Evolutionary conservation across 2,888 invertebrate genomes (phyloP), one percentile per base, ranked within the genome.

Genomic region (Rhagophthalmus giganteus): DNA sequence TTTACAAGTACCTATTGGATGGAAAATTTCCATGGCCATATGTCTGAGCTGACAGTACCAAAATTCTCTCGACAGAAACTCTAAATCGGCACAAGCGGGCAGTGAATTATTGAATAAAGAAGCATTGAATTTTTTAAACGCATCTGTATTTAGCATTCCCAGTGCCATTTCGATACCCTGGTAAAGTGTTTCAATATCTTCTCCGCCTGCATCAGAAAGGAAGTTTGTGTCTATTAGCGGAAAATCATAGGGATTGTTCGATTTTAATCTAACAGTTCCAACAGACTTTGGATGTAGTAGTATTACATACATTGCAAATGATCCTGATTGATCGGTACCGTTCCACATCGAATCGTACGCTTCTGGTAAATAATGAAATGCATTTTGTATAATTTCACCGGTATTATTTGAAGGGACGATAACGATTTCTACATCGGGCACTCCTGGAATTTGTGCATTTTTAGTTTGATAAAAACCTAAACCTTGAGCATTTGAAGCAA

Each of bases 201-300:
- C 59, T 61, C 90, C 89, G 11, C 59, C 39, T 1, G 58, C 48
- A 37, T 60, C 78, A 1, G 76, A 75, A 34, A 87, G 76, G 62
- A 87, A 87, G 65, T 85, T 85, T 0, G 86, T 80, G 58, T 87
- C 77, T 45, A 88, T 82, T 10, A 80, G 62, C 0, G 87, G 86
- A 61, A 79, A 80, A n/a, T 81, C 78, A 51, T 79, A 78, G 0
- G 86, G 85, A 68, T 85, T 78, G 0, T 74, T 74, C 12, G 79
- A 79, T 38, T 75, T 72, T 1, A 87, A 71, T 48, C 74, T 68
- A 0, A 81, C 63, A 12, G 69, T 72, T 2, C 79, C 81, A 8
- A 76, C 68, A 0, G 80, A 80, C 51, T 71, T 73, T 0, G 81
- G 80, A 25, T 80, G 68, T 5, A 81, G 63, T 1, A 80, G 63